Base-by-base conservation (phyloP, 2,113 vertebrate genomes). In the Aegypius monachus region DNA sequence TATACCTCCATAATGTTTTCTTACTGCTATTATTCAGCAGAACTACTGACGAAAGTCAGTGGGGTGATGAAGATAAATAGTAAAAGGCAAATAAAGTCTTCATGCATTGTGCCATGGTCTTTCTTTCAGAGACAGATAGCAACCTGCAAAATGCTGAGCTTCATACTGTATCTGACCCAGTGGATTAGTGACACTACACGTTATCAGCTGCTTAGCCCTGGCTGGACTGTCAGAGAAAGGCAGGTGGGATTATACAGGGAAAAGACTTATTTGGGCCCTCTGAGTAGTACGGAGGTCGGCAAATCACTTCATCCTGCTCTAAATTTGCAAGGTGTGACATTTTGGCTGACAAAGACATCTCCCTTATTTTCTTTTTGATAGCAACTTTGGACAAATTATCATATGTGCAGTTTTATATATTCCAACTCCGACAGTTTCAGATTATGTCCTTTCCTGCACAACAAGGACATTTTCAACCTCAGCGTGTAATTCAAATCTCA, bases 321-420 rank as follows among this genome's bases (percentile, higher is more conserved):
- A 93, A 97, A 95, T 94, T 88, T 79, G 68, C 20, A 43, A 88
- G 50, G 50, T 91, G 52, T 71, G 84, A 92, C 78, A 73, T 79
- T 94, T 73, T 91, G 88, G 71, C 62, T 84, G 83, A 88, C 52
- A 73, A 59, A 67, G n/a, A 66, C 25, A 80, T 61, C 31, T 40
- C 48, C 31, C 25, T 89, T 84, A 59, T 82, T 95, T 95, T 95
- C 53, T 52, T 97, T 94, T 83, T 61, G 67, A 88, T 55, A 81
- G 80, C 75, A 83, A 43, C 47, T 83, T 55, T 42, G 63, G 43
- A 92, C 62, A 36, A 62, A 75, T 55, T 73, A 43, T 61, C 20
- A 9, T 80, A 36, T 29, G 1, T 40, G 45, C 71, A 16, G 1
- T 65, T 95, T 91, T 82, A 75, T 82, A 47, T 55, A 77, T 4